Conservation (phyloP, 2,113 vertebrate species). For the Ctenomys sociabilis region DNA sequence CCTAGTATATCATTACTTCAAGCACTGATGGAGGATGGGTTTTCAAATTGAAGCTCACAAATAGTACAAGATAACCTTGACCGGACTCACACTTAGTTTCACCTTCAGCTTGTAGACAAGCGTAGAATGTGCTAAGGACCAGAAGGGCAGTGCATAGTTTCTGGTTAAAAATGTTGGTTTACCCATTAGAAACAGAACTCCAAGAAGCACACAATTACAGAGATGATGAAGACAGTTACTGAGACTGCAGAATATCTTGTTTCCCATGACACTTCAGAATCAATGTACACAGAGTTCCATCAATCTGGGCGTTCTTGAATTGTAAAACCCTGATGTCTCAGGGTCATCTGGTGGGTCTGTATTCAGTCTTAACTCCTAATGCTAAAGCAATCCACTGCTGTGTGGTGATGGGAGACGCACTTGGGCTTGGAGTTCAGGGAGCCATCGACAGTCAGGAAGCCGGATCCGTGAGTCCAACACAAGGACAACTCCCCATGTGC, state of each 20-base stretch:
- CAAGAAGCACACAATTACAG: not conserved
- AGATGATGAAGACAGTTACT: constrained; percentile 16
- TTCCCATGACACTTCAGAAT: constrained; percentile 62
- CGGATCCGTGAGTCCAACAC: not conserved
- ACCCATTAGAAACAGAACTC: not conserved
- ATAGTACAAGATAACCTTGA: not conserved
- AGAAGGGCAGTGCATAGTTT: not conserved
- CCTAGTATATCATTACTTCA: not conserved
- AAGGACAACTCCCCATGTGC: not conserved
- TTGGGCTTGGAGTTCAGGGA: not conserved
- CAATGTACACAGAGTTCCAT: constrained; percentile 25
- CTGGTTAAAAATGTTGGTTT: not conserved
- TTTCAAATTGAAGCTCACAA: not conserved
- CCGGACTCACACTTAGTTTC: not conserved
- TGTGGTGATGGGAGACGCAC: not conserved
- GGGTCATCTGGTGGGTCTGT: not conserved
- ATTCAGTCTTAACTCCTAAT: not conserved
- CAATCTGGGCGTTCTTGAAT: not conserved
- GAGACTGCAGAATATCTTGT: constrained; percentile 8
- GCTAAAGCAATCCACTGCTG: not conserved
- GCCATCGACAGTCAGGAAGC: not conserved
- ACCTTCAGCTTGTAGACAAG: not conserved
- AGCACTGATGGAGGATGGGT: not conserved
- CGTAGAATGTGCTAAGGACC: not conserved
- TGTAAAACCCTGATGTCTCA: not conserved